These are phyloP conservation scores for Ametastegia equiseti DNA, from an alignment of 2,888 invertebrate genomes.

Conservation along the genomic window DNA sequence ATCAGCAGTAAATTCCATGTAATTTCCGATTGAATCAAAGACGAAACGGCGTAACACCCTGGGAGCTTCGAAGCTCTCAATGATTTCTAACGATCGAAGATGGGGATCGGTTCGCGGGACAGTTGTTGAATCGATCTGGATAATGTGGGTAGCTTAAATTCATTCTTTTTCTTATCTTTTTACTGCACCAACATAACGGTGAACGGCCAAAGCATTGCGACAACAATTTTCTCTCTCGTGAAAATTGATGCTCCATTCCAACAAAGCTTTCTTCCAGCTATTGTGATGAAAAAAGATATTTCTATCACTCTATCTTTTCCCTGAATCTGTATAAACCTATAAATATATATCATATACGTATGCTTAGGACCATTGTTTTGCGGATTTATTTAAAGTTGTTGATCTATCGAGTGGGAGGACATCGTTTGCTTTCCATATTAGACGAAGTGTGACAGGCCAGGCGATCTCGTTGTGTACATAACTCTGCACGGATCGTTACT, in stretches of 20 bases:
- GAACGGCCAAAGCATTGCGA: slow-evolving; percentile 22
- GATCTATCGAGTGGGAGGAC: neutral
- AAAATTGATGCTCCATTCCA: slow-evolving; percentile 28
- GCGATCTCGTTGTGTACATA: neutral
- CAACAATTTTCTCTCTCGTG: neutral
- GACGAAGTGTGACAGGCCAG: neutral
- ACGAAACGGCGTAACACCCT: slow-evolving; percentile 45
- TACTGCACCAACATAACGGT: slow-evolving; percentile 7
- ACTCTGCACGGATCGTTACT: slow-evolving; percentile 29
- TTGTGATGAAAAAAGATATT: neutral
- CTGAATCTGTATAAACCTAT: neutral
- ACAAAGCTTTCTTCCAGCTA: neutral
- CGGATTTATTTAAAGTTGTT: slow-evolving; percentile 11
- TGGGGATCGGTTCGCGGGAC: slow-evolving; percentile 24
- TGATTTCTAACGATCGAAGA: slow-evolving; percentile 39
- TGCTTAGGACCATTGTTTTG: neutral
- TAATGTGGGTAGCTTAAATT: slow-evolving; percentile 60
- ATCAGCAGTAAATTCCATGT: slow-evolving; percentile 66
- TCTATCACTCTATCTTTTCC: neutral
- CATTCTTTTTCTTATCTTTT: slow-evolving; percentile 57
- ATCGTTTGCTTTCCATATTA: neutral
- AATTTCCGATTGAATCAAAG: slow-evolving; percentile 63
- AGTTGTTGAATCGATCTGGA: slow-evolving; percentile 52
- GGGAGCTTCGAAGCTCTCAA: slow-evolving; percentile 25
- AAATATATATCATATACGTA: neutral